phyloP scores from a whole-genome alignment of 1,140 invertebrate species.

The Bombus breviceps region DNA sequence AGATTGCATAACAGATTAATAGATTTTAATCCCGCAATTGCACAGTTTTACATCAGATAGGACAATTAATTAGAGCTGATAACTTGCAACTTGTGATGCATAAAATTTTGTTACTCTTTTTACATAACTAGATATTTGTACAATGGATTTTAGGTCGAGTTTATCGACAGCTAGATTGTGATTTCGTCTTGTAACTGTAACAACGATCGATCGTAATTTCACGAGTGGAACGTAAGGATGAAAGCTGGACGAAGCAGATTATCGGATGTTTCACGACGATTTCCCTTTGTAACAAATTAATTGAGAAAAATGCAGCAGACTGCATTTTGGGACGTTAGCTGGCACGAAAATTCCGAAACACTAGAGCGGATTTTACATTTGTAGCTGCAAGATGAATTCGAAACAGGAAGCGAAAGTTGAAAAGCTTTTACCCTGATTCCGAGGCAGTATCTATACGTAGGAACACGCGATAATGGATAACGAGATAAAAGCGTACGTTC shows the following conservation, averaged over 20 bases:
- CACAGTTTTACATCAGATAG: too few species aligned
- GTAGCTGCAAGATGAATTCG: too few species aligned
- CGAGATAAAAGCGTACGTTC: not conserved
- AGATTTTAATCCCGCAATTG: too few species aligned
- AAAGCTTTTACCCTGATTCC: slow-evolving; percentile 15
- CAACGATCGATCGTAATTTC: not conserved
- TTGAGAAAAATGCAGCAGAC: not conserved
- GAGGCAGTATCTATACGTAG: not conserved
- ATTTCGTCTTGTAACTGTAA: not conserved
- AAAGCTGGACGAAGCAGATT: not conserved
- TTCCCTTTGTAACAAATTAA: not conserved
- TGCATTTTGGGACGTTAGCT: not conserved
- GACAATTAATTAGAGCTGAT: too few species aligned
- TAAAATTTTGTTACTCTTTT: not conserved
- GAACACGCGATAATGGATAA: not conserved
- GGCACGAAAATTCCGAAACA: not conserved
- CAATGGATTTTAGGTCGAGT: too few species aligned
- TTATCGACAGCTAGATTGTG: not conserved
- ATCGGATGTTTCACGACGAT: not conserved
- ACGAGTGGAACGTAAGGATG: not conserved
- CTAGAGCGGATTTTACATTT: not conserved
- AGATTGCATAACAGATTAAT: too few species aligned
- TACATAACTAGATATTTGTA: too few species aligned
- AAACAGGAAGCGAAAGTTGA: not conserved
- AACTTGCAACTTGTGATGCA: too few species aligned